These are phyloP conservation scores for Elegia similella DNA, from an alignment of 2,888 invertebrate genomes.

Conservation along the genomic window DNA sequence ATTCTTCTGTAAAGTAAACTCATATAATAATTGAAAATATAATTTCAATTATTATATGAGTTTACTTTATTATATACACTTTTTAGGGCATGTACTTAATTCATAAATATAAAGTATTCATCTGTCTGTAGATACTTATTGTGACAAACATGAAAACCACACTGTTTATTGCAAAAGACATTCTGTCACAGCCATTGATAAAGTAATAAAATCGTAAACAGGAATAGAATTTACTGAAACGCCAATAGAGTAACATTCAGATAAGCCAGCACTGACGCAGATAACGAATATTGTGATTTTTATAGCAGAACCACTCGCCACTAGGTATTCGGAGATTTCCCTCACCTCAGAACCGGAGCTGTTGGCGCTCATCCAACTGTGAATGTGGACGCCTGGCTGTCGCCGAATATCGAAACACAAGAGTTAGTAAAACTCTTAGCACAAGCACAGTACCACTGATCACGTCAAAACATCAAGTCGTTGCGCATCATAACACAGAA, in stretches of 20 bases:
- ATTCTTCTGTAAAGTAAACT: too few relatives aligned
- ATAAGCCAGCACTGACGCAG: constrained; percentile 50
- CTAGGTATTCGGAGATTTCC: constrained; percentile 44
- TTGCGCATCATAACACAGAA: constrained; percentile 53
- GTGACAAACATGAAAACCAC: background rate
- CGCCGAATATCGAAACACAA: constrained; percentile 65
- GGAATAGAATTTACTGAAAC: constrained; percentile 39
- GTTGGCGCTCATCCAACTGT: constrained; percentile 79
- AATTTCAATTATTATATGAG: too few relatives aligned
- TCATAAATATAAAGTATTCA: too few relatives aligned
- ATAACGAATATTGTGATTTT: constrained; percentile 42
- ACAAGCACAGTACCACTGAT: constrained; percentile 56
- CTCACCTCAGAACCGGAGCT: constrained; percentile 74
- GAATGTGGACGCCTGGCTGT: constrained; percentile 66
- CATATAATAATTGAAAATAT: too few relatives aligned
- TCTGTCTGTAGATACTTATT: too few relatives aligned
- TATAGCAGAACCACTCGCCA: constrained; percentile 32
- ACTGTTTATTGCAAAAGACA: background rate
- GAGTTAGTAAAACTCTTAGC: constrained; percentile 47
- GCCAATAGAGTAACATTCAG: constrained; percentile 44
- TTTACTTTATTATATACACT: too few relatives aligned
- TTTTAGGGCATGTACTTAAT: too few relatives aligned
- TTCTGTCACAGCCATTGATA: constrained; percentile 31
- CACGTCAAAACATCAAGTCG: constrained; percentile 47
- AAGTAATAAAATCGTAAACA: constrained; percentile 37